phyloP scores from a whole-genome alignment of 2,113 vertebrate species.

The Phasianus colchicus region DNA sequence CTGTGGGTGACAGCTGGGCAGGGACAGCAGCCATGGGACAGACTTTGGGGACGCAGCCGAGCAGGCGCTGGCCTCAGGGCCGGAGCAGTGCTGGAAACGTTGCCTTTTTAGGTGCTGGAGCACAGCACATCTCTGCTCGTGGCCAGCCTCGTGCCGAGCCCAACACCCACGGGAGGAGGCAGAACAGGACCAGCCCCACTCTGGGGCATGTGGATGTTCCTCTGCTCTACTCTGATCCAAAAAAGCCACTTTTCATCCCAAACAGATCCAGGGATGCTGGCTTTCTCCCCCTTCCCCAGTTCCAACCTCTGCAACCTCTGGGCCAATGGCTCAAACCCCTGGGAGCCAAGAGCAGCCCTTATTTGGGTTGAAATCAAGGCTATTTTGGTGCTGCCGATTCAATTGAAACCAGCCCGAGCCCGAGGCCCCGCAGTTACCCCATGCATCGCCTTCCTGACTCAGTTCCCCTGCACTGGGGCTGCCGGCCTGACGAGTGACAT shows the following conservation, averaged over 20 bases:
- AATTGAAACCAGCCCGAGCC: neutral
- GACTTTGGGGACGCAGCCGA: neutral
- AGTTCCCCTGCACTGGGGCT: neutral
- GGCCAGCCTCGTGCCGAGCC: neutral
- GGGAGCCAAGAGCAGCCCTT: neutral
- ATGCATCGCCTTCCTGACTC: neutral
- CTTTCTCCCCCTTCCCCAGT: slow-evolving; percentile 8
- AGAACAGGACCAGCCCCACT: neutral
- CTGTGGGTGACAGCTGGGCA: neutral
- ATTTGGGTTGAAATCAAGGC: slow-evolving; percentile 55
- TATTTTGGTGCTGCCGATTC: slow-evolving; percentile 32
- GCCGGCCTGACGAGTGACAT: neutral
- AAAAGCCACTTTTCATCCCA: neutral
- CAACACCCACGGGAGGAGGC: neutral
- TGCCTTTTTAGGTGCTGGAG: slow-evolving; percentile 81
- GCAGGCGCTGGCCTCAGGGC: neutral
- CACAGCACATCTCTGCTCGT: neutral
- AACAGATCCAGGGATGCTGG: neutral
- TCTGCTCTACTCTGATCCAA: neutral
- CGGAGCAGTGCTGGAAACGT: slow-evolving; percentile 28
- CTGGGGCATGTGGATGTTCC: neutral
- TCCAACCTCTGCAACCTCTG: neutral
- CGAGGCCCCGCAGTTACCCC: neutral
- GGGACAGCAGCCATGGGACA: neutral
- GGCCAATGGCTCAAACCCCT: neutral